Base-by-base conservation (phyloP, 2,113 vertebrate species). In the Cebus imitator region DNA sequence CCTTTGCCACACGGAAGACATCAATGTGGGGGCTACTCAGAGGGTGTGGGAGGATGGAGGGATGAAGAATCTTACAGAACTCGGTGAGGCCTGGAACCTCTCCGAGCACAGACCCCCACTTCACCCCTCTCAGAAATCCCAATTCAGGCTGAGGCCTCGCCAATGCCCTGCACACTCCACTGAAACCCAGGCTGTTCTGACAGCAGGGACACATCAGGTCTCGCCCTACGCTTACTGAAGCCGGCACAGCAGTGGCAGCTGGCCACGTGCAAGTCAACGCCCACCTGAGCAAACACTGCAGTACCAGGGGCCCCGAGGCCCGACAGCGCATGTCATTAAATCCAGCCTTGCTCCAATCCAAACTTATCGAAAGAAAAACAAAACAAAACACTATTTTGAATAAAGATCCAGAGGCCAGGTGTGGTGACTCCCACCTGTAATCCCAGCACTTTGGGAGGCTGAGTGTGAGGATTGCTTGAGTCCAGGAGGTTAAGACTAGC, bases 51-150 rank as follows among this genome's bases (percentile, higher is more conserved):
- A 16, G 18, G 8, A 27, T n/a, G 21, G 3, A 18, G 5, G 50
- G 43, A n/a, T 57, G 17, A 58, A 23, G 30, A 76, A 21, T 27
- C 48, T 45, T 37, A 57, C 70, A 75, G 68, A 30, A 43, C 5
- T 55, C 2, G 0, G 6, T 3, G 16, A 78, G 37, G 32, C 48
- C 61, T 30, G 0, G 58, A 10, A 11, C 8, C 8, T n/a, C 79
- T 66, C 37, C 23, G 30, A 32, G 12, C 30, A 27, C 37, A 14
- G 21, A 14, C 45, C 23, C 8, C 14, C 0, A 6, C 21, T 37
- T 17, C 40, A 61, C n/a, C 30, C 6, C 72, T 68, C 80, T 37
- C 14, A 25, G 73, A 61, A n/a, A 72, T 3, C 9, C 6, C 68
- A 25, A 11, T 14, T 8, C 1, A 12, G 32, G 37, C 52, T 3